Evolutionary conservation across 2,888 invertebrate species (phyloP), one percentile per base, ranked within the genome.

Genomic region (Torymus tubicola): DNA sequence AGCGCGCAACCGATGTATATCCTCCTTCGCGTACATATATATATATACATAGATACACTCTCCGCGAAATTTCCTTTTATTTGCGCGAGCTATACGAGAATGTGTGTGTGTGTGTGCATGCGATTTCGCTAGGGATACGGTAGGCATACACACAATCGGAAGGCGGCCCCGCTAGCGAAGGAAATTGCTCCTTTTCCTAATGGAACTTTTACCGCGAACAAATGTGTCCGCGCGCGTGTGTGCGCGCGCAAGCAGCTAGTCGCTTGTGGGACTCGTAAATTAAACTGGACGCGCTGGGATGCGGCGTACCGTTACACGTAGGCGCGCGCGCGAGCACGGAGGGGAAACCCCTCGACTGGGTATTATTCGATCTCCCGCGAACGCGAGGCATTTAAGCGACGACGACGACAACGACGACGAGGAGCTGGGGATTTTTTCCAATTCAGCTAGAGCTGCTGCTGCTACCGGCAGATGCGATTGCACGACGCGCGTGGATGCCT

Each of bases 321-420:
- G 31, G 31, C 31, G 31, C 31, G 31, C 31, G 53, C 10, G 53
- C n/a, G 31, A 1, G 18, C 13, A 31, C 24, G 31, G 31, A 61
- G 21, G 24, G 0, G 31, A 12, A n/a, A 2, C 50, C 60, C 18
- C 50, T 50, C 13, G 65, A 57, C 31, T 31, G 31, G 31, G 31
- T 31, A 65, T 65, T 65, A 58, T 74, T 65, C 74, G 50, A 74
- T 74, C 31, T 31, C 74, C 16, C n/a, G 73, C 57, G 65, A 63
- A 74, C 50, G 70, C 18, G 18, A 42, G 18, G 65, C 65, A 57
- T 74, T 50, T 58, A 42, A 73, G 63, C 72, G 63, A 63, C 64
- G 53, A 31, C 31, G 31, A 31, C 31, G 31, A 31, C 31, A 2
- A 21, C 21, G 21, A 21, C 21, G 21, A 21, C 21, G 31, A 5